These are phyloP conservation scores for Lepilemur ruficaudatus DNA, from an alignment of 2,797 vertebrate genomes.

Conservation along the genomic window DNA sequence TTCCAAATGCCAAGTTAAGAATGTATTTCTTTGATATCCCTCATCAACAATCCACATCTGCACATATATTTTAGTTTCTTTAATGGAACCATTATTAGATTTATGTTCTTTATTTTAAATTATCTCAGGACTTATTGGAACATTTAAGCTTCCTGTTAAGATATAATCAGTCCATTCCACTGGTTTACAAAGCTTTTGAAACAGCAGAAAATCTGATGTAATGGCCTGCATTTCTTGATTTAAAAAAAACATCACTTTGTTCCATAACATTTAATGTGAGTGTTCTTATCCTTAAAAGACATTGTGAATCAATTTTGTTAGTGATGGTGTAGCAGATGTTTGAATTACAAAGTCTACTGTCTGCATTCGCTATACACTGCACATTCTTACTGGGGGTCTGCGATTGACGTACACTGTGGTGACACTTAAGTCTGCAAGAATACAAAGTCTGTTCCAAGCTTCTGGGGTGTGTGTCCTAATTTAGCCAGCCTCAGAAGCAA, in stretches of 20 bases:
- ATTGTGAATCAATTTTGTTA: background rate
- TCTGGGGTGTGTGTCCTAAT: background rate
- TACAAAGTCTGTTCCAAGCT: background rate
- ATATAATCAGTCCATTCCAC: background rate
- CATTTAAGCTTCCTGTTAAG: background rate
- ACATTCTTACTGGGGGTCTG: background rate
- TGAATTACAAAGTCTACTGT: background rate
- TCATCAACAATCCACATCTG: background rate
- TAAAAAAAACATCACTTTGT: background rate
- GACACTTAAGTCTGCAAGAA: background rate
- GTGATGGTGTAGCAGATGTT: background rate
- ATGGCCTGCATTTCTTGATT: background rate
- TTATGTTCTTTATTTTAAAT: background rate
- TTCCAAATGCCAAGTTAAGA: background rate
- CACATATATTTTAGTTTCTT: background rate
- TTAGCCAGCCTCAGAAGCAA: background rate
- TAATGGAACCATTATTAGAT: background rate
- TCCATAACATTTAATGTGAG: background rate
- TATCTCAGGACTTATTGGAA: background rate
- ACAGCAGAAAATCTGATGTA: background rate
- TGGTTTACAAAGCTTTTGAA: background rate
- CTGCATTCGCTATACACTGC: background rate
- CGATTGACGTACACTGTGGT: too few species aligned
- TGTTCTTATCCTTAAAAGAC: background rate
- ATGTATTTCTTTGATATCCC: background rate